A percentile compares a stretch with the other conserved stretches of the same genome.
Evolutionary conservation across 2,888 invertebrate genomes (phyloP).

Genomic region (Melieria picta): DNA sequence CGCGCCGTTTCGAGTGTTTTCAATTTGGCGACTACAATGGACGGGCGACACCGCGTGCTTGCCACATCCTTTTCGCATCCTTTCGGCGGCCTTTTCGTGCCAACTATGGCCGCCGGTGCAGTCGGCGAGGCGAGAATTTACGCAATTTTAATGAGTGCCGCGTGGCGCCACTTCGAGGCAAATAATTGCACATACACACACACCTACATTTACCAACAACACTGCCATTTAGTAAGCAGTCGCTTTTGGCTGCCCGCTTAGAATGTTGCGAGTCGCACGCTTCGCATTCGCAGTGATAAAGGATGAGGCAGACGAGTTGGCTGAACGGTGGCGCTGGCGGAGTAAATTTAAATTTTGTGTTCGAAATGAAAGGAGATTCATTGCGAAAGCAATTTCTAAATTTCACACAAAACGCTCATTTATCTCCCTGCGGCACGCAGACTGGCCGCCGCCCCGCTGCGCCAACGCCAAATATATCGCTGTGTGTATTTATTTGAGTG

Average conservation of each 20-base stretch:
- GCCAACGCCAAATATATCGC: too few species aligned
- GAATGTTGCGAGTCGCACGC: not conserved
- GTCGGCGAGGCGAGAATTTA: slow-evolving; percentile 10
- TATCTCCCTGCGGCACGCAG: slow-evolving; percentile 5
- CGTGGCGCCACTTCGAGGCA: slow-evolving; percentile 19
- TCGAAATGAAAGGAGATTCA: slow-evolving; percentile 28
- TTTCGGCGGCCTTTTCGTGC: not conserved
- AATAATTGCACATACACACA: not conserved
- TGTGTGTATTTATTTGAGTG: too few species aligned
- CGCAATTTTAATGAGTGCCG: slow-evolving; percentile 28
- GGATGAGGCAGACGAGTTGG: not conserved
- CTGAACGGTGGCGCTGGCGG: not conserved
- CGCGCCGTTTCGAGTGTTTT: too few species aligned
- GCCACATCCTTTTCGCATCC: not conserved
- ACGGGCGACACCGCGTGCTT: not conserved
- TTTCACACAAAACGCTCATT: slow-evolving; percentile 21
- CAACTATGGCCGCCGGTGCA: not conserved
- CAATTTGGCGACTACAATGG: too few species aligned
- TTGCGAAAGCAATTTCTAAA: slow-evolving; percentile 29
- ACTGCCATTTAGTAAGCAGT: too few species aligned
- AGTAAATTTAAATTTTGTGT: slow-evolving; percentile 34
- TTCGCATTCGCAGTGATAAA: not conserved
- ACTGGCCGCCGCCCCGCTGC: too few species aligned
- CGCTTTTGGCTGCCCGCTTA: too few species aligned
- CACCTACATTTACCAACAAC: not conserved